Conservation (phyloP, 2,113 vertebrate species). For the Brienomyrus longianalis region DNA sequence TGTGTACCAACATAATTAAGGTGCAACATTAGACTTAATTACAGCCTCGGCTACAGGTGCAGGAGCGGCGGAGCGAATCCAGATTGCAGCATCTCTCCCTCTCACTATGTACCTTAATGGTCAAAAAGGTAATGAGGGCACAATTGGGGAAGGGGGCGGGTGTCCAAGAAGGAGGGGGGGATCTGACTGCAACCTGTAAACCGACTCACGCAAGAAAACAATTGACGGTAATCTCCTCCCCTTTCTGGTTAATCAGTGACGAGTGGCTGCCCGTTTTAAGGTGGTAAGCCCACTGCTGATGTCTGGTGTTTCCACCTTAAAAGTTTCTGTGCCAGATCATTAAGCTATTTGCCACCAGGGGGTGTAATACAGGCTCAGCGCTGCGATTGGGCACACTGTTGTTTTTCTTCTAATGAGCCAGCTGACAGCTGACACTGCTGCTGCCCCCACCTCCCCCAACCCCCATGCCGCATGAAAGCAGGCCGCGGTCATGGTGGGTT, state of each 20-base stretch:
- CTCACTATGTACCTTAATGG: neutral
- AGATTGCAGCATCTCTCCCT: neutral
- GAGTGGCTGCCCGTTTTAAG: neutral
- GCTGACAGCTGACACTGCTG: neutral
- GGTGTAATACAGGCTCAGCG: neutral
- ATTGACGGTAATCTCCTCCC: neutral
- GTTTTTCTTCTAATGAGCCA: neutral
- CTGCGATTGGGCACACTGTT: neutral
- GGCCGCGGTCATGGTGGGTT: neutral
- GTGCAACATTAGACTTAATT: slow-evolving; percentile 20
- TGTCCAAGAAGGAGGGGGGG: too few species aligned
- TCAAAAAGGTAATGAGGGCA: neutral
- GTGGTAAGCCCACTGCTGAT: neutral
- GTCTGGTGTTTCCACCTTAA: neutral
- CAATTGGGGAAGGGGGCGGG: too few species aligned
- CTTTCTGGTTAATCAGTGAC: neutral
- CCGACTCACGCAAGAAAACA: neutral
- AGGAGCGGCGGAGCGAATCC: neutral
- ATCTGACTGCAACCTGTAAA: neutral
- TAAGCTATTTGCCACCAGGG: neutral
- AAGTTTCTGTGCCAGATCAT: neutral
- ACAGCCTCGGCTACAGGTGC: slow-evolving; percentile 17
- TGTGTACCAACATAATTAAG: slow-evolving; percentile 24
- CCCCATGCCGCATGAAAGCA: neutral
- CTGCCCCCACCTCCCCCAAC: neutral